Percentiles rank a stretch among this genome's conserved stretches.
phyloP scores from a whole-genome alignment of 2,797 vertebrate species.

The Sebastes steindachneri region DNA sequence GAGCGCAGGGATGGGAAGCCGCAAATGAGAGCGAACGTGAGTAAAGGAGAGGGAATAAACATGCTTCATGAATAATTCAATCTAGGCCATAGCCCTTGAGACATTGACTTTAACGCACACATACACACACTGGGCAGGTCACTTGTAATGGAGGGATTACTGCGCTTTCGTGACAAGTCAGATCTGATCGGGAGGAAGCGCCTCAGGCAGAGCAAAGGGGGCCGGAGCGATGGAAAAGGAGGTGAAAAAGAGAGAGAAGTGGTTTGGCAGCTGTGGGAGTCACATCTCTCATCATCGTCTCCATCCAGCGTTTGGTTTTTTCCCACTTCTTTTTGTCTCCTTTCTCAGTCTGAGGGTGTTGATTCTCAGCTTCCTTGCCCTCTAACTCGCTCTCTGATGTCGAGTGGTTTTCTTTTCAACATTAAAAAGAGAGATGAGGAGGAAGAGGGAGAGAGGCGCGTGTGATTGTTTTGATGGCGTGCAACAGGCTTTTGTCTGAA shows the following conservation, averaged over 20 bases:
- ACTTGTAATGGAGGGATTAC: slow-evolving; percentile 73
- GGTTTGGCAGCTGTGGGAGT: slow-evolving; percentile 6
- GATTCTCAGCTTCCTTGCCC: slow-evolving; percentile 5
- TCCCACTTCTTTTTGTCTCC: background rate
- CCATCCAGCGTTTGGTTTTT: background rate
- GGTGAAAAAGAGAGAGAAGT: slow-evolving; percentile 12
- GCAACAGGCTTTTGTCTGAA: slow-evolving; percentile 42
- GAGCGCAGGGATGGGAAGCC: background rate
- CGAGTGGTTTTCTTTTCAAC: slow-evolving; percentile 19
- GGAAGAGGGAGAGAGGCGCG: background rate
- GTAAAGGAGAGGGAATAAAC: slow-evolving; percentile 55
- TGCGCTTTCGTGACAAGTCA: slow-evolving; percentile 61
- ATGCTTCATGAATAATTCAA: slow-evolving; percentile 72
- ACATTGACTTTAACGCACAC: slow-evolving; percentile 42
- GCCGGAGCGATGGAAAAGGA: background rate
- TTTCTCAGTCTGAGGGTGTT: slow-evolving; percentile 1
- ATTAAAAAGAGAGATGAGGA: slow-evolving; percentile 12
- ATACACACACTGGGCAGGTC: slow-evolving; percentile 44
- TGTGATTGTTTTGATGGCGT: slow-evolving; percentile 19
- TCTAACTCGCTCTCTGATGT: slow-evolving; percentile 40
- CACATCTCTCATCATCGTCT: slow-evolving; percentile 12
- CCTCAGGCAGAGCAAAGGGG: slow-evolving; percentile 37
- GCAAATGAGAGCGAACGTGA: slow-evolving; percentile 27
- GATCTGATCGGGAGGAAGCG: slow-evolving; percentile 56
- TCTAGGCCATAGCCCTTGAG: slow-evolving; percentile 56